Evolutionary conservation across 2,113 vertebrate species (phyloP), one percentile per base, ranked within the genome.

Genomic region (Mixornis gularis): DNA sequence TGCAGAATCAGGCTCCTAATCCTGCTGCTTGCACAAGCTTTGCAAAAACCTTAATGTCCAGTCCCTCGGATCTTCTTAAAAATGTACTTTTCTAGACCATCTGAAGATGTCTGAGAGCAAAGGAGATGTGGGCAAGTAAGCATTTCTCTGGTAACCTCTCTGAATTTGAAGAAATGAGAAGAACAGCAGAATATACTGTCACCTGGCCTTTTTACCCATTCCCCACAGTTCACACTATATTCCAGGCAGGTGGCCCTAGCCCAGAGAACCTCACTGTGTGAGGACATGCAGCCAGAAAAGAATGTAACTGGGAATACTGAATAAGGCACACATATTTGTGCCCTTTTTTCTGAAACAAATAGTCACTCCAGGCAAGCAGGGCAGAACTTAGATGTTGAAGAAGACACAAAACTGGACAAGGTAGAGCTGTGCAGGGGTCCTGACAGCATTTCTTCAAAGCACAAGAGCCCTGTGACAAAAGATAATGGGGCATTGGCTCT

Each of bases 361-460:
- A 74, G 60, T 76, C 48, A 56, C 65, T 84, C 19, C n/a, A 71
- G 76, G 73, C 27, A 94, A 91, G 59, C 36, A 26, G 34, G 36
- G 66, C 8, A 85, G 62, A 91, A 85, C 73, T 87, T 55, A 40
- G 46, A 82, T 82, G 48, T 18, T 53, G 63, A 95, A 72, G 76
- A 82, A 30, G 81, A 72, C 78, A 63, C 55, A 85, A 87, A 92
- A 60, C 36, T 85, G 81, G 65, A 52, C 70, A 65, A 71, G 46
- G 41, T 12, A 68, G 49, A 89, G 49, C 84, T 76, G 53, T 90
- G 72, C 72, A 89, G 77, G 55, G 40, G 60, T 80, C 69, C 85
- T 77, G 66, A 79, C 46, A 87, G 68, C 46, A 46, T 85, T 92
- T 89, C 81, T 85, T 89, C 73, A 79, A 77, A 91, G 90, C 19